Evolutionary conservation across 2,888 invertebrate species (phyloP), one percentile per base, ranked within the genome.

Genomic region (Drosophila pegasa): DNA sequence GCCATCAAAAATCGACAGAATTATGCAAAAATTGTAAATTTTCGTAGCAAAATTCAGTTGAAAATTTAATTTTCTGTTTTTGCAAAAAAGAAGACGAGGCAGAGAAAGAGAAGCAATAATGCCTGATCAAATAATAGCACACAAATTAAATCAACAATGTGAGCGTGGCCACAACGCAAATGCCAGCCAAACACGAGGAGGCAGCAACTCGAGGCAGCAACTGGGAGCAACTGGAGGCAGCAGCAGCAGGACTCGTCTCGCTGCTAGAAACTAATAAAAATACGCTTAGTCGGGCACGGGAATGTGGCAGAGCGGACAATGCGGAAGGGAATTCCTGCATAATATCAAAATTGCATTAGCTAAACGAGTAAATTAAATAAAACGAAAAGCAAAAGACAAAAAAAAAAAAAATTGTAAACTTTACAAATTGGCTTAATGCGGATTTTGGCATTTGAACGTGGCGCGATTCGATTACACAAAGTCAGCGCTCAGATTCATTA

Each of bases 281-380:
- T 73, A 61, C 56, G 62, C 52, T 75, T 50, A 40, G 52, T 48
- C n/a, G n/a, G 62, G 20, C 35, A 20, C n/a, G 35, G 25, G 38
- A 43, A 52, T 71, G 40, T 35, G 22, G 47, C 22, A 29, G 3
- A 35, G 47, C 22, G 29, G 25, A 37, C 35, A 43, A 37, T 18
- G 52, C 50, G 47, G 43, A 37, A 37, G 43, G 61, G 37, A 71
- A 60, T 80, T 65, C 68, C 33, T 9, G 6, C 8, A 8, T 33
- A 35, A 22, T 69, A 50, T 70, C 67, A 85, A 83, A 75, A 77
- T 75, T 71, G 79, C 81, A 81, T 84, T 77, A 67, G 61, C 64
- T 65, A 84, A 84, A 84, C 77, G 68, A 81, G 59, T 60, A 68
- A 87, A 84, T 75, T 64, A 58, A 80, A 80, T 80, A 12, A 62